Conservation (phyloP, 2,888 invertebrate species). For the Cryptocheilus praepositus region DNA sequence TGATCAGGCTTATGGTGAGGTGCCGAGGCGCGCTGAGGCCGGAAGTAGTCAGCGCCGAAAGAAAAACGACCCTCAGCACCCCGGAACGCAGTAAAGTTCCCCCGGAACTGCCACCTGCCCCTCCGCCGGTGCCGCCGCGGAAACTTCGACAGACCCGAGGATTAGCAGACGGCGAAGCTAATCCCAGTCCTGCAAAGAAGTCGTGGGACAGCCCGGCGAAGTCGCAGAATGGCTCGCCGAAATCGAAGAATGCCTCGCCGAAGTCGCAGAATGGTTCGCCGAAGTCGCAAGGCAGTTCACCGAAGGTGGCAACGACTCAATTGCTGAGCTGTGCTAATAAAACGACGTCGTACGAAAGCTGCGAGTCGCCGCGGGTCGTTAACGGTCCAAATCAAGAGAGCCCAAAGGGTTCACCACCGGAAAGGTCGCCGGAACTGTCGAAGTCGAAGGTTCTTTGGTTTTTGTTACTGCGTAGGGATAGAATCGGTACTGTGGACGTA, state of each 20-base stretch:
- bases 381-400: conserved; percentile 21
- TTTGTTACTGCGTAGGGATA: too few relatives aligned
- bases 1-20: conserved; percentile 84
- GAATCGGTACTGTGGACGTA: too few relatives aligned
- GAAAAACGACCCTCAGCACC: conserved; percentile 72
- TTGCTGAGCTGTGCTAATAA: conserved; percentile 33
- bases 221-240: conserved; percentile 52
- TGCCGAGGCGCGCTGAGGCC: conserved; percentile 76
- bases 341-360: conserved; percentile 60
- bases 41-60: conserved; percentile 74
- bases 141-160: conserved; percentile 78
- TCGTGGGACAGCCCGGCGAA: conserved; percentile 54
- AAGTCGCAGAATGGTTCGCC: conserved; percentile 35
- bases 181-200: conserved; percentile 66
- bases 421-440: conserved; percentile 54
- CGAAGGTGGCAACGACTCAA: background rate
- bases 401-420: conserved; percentile 48
- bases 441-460: conserved; percentile 58
- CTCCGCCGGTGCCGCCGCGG: conserved; percentile 83
- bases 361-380: conserved; percentile 56
- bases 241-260: conserved; percentile 27
- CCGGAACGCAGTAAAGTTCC: conserved; percentile 71
- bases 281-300: conserved; percentile 29
- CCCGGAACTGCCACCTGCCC: conserved; percentile 80
- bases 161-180: conserved; percentile 69